Conservation (phyloP, 2,113 vertebrate genomes). For the Drymodes brunneopygia region DNA sequence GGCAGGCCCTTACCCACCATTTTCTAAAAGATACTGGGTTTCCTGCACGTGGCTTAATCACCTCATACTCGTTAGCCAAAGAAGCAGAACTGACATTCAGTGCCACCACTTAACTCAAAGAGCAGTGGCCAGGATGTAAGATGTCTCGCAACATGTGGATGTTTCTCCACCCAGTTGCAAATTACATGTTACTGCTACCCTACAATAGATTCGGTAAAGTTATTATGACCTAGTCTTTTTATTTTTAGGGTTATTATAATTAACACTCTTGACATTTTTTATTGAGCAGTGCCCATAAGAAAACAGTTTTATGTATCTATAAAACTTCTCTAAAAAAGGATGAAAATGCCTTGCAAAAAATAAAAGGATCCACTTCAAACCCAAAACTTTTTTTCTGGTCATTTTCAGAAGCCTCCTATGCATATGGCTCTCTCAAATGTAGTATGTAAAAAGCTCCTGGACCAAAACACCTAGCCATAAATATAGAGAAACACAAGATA, state of each 20-base stretch:
- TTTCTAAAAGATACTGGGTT: background rate
- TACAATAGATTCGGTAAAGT: background rate
- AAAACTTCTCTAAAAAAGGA: background rate
- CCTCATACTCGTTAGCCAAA: background rate
- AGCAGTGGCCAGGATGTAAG: background rate
- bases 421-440: background rate
- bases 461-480: background rate
- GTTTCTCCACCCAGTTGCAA: background rate
- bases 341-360: background rate
- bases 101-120: background rate
- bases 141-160: accelerated
- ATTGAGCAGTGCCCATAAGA: background rate
- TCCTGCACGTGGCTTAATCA: background rate
- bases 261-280: background rate
- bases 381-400: background rate
- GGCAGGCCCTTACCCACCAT: background rate
- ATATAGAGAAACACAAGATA: background rate
- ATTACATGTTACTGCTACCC: background rate
- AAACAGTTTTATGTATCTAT: background rate
- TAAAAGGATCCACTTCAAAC: background rate
- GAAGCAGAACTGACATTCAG: background rate
- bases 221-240: background rate
- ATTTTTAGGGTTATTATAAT: background rate
- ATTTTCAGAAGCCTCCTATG: background rate
- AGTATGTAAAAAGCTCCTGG: background rate